Evolutionary conservation across 2,888 invertebrate species (phyloP).

Genomic region (Syrphus vitripennis): DNA sequence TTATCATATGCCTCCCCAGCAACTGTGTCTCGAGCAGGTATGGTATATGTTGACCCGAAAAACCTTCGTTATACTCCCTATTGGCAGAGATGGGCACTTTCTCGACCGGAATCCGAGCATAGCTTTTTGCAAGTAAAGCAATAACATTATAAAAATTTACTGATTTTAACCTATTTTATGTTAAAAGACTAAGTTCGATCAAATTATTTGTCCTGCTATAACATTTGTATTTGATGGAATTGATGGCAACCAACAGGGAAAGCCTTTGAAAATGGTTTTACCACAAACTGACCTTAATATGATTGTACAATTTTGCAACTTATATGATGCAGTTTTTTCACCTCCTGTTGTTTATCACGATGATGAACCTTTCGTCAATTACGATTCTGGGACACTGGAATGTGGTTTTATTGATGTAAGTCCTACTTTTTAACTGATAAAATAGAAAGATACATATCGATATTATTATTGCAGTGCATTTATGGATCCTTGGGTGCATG

Average conservation of each 20-base stretch:
- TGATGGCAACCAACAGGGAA: conserved; percentile 87
- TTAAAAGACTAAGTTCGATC: conserved; percentile 85
- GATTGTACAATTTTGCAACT: conserved; percentile 91
- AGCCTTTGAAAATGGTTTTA: conserved; percentile 90
- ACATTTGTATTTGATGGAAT: conserved; percentile 88
- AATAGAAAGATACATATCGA: not conserved
- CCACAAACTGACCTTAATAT: conserved; percentile 93
- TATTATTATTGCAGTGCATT: conserved; percentile 83
- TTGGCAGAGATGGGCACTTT: conserved; percentile 91
- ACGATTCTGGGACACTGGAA: conserved; percentile 85
- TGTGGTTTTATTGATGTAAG: conserved; percentile 86
- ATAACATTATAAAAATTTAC: not conserved
- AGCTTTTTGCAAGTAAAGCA: conserved; percentile 80
- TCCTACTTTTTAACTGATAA: not conserved
- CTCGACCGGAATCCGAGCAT: conserved; percentile 82
- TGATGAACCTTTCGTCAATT: conserved; percentile 81
- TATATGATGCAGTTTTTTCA: conserved; percentile 88
- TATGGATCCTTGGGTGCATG: conserved; percentile 93
- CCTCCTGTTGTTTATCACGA: conserved; percentile 80
- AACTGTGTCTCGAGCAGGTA: conserved; percentile 94
- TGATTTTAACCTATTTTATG: not conserved
- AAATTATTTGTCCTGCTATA: conserved; percentile 88
- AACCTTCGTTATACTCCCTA: conserved; percentile 93
- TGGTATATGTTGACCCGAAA: conserved; percentile 97
- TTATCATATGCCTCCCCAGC: conserved; percentile 95